Base-by-base conservation (phyloP, 1,140 invertebrate genomes). In the Piezodorus guildinii region DNA sequence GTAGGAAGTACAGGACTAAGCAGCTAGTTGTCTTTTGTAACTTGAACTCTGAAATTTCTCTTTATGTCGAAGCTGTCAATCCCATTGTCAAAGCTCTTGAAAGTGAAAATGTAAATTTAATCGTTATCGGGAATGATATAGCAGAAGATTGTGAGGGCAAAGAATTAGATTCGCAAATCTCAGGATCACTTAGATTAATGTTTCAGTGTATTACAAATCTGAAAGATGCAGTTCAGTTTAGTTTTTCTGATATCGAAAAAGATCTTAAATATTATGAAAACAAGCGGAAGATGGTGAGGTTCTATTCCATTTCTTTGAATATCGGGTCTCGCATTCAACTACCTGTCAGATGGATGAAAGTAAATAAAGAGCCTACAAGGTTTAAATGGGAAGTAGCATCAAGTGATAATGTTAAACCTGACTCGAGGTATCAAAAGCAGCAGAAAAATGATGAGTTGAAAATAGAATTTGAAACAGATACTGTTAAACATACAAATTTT, bases 331-430 rank as follows among this genome's bases (percentile, higher is more conserved):
- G 52, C 2, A 66, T 66, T 54, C 17, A 54, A 19, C 25, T 66
- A 25, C 62, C 65, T 49, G 52, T 66, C 3, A 51, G 46, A 25
- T 64, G 62, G 62, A 61, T 66, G 44, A 66, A 66, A 30, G 27
- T 64, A 0, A 60, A 58, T 23, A 16, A n/a, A 8, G 62, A 66
- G 14, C 16, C 46, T 15, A 66, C 58, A 4, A 2, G 61, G 12
- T 25, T 63, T 30, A 61, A 61, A 34, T 65, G 45, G 58, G 25
- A 52, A 16, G n/a, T 14, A 30, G n/a, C 17, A n/a, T 19, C 15
- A n/a, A n/a, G n/a, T 34, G 43, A 39, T 1, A 39, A 39, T 39
- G 34, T 39, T 39, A 39, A 1, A 12, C 34, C 8, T 52, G 21
- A 51, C 8, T 10, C 9, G 0, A 12, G 16, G 17, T 4, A n/a